Evolutionary conservation across 2,797 vertebrate species (phyloP), one percentile per base, ranked within the genome.

Genomic region (Anableps anableps): DNA sequence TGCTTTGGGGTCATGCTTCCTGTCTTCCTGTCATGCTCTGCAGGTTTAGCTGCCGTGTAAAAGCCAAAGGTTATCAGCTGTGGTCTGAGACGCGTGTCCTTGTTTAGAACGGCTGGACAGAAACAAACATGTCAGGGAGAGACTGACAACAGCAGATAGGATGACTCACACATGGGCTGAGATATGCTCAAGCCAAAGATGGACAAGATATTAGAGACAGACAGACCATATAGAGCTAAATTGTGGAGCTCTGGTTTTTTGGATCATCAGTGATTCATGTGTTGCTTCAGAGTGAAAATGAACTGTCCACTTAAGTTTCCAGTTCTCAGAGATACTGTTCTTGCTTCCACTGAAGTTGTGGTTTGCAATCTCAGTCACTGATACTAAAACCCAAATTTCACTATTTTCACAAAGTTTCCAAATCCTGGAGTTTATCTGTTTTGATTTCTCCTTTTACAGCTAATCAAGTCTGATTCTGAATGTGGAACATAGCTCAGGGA

Each of bases 71-170:
- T 87, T 88, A 80, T 88, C 88, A 77, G 78, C 26, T 34, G n/a
- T 74, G 64, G 74, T 79, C 72, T 70, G 62, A 80, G 78, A 66
- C 74, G 75, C 19, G 11, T 71, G 75, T 82, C 76, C 77, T 79
- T 84, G 76, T 85, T 78, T 45, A 76, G 72, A 72, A 14, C 79
- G 66, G 64, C 66, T 70, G 38, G 74, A 58, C 29, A 29, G 71
- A 72, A 85, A 83, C 41, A 83, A 72, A 75, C 51, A 21, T 62
- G 48, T 47, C 36, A 55, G 74, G 14, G 41, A 80, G 78, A 75
- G 83, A 80, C 58, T 72, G 85, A 88, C 83, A 76, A n/a, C 77
- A 78, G 81, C 75, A 78, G 78, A 82, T 76, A 78, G 48, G 16
- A 79, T 64, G 77, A 77, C 62, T 72, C 72, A 62, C 72, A 62